A percentile compares a stretch with the other conserved stretches of the same genome.
Evolutionary conservation across 2,888 invertebrate genomes (phyloP).

Genomic region (Megaustenia siamemsis): DNA sequence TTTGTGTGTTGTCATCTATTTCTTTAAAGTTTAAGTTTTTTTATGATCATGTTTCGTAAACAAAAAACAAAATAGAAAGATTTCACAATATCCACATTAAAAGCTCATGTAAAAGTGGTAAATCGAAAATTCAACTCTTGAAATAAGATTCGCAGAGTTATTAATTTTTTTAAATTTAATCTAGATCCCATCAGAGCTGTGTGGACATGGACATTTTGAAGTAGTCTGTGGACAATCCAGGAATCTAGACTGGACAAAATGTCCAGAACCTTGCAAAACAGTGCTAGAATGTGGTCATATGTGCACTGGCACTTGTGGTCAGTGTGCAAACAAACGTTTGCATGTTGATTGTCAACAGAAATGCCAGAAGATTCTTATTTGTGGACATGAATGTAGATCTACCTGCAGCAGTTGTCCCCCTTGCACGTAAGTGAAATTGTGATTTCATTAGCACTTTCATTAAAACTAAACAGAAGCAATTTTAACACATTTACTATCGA

Average conservation of each 20-base stretch:
- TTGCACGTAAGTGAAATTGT: conserved; percentile 66
- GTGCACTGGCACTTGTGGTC: conserved; percentile 79
- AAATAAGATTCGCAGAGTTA: too few species aligned
- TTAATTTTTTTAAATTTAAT: too few species aligned
- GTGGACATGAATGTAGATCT: conserved; percentile 82
- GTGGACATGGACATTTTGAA: conserved; percentile 73
- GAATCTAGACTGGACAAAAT: conserved; percentile 67
- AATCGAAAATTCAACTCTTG: too few species aligned
- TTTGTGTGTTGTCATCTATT: too few species aligned
- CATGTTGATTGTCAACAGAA: conserved; percentile 82
- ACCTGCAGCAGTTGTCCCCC: conserved; percentile 81
- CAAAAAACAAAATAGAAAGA: too few species aligned
- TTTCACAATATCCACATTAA: too few species aligned
- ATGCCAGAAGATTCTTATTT: conserved; percentile 72
- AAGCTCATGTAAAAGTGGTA: too few species aligned
- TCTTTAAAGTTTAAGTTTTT: too few species aligned
- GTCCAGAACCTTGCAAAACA: conserved; percentile 76
- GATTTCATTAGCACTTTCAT: too few species aligned
- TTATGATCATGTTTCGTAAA: too few species aligned
- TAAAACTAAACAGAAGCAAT: too few species aligned
- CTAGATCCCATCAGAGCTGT: conserved; percentile 67
- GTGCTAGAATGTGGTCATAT: conserved; percentile 67
- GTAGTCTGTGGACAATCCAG: conserved; percentile 70
- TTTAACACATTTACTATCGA: too few species aligned
- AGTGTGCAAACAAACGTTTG: conserved; percentile 84